Conservation (phyloP, 2,797 vertebrate species). For the Cossypha niveicapilla region DNA sequence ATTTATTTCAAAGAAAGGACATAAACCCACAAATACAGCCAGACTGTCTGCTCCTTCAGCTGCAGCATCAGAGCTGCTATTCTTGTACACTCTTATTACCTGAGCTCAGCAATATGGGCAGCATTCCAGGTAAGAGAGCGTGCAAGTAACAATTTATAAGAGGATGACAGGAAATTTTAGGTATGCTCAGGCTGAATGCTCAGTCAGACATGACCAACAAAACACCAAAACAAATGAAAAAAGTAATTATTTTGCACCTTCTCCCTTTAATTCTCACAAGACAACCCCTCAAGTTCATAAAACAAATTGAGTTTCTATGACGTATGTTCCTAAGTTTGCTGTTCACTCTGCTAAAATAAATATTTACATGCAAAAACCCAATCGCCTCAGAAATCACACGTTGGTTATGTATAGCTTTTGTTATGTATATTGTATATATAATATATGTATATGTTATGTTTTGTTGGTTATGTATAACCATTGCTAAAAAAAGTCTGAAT, state of each 20-base stretch:
- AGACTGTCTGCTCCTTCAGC: neutral
- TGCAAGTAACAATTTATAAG: neutral
- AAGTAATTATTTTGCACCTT: neutral
- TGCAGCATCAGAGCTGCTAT: neutral
- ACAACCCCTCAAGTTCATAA: neutral
- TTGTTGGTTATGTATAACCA: neutral
- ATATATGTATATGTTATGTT: too few relatives aligned
- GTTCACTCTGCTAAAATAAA: slow-evolving; percentile 7
- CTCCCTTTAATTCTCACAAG: neutral
- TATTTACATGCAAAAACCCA: slow-evolving; percentile 2
- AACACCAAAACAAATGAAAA: neutral
- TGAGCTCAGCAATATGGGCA: accelerated
- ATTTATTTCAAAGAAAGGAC: neutral
- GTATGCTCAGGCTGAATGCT: neutral
- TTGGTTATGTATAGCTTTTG: neutral
- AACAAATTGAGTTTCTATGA: neutral
- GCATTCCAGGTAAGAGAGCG: neutral
- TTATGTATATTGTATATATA: too few relatives aligned
- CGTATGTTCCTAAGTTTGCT: neutral
- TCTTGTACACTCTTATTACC: neutral
- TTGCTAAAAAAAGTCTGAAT: neutral
- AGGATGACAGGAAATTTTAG: accelerated
- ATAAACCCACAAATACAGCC: neutral
- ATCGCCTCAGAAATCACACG: neutral
- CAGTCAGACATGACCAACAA: neutral